Percentiles rank a stretch among this genome's conserved stretches.
Conservation (phyloP, 2,797 vertebrate species). For the Nannoperca obscura region DNA sequence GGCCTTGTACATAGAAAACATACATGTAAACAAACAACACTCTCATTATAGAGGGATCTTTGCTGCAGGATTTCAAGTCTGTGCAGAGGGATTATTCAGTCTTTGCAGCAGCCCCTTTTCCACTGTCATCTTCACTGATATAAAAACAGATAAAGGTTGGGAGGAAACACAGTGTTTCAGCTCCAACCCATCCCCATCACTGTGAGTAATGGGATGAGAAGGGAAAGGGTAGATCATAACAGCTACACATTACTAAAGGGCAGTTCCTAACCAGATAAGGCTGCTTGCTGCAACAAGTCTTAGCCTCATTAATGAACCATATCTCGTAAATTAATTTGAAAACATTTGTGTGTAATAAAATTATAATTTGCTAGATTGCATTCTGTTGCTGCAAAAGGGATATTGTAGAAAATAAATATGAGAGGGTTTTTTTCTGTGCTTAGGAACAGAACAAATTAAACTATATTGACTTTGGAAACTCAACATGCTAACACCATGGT, state of each 20-base stretch:
- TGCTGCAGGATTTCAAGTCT: slow-evolving; percentile 19
- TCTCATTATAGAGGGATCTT: not conserved
- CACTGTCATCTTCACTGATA: slow-evolving; percentile 37
- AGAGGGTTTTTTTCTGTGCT: not conserved
- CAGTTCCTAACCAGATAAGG: slow-evolving; percentile 32
- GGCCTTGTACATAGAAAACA: not conserved
- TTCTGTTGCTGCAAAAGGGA: slow-evolving; percentile 3
- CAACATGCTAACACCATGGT: slow-evolving; percentile 11
- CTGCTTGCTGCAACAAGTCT: slow-evolving; percentile 19
- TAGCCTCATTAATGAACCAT: slow-evolving; percentile 21
- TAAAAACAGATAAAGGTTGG: slow-evolving; percentile 43
- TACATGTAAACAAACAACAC: not conserved
- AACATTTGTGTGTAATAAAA: slow-evolving; percentile 16
- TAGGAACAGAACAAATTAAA: not conserved
- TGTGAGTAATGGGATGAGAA: slow-evolving; percentile 37
- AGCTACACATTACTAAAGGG: slow-evolving; percentile 32
- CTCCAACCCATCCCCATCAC: slow-evolving; percentile 26
- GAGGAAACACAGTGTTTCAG: slow-evolving; percentile 27
- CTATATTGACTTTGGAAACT: slow-evolving; percentile 1
- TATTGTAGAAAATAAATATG: not conserved
- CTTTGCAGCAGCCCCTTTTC: slow-evolving; percentile 12
- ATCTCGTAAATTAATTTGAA: not conserved
- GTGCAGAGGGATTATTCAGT: slow-evolving; percentile 44
- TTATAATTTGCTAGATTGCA: slow-evolving; percentile 21
- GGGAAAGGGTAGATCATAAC: slow-evolving; percentile 29